Base-by-base conservation (phyloP, 2,113 vertebrate genomes). In the Phycodurus eques region DNA sequence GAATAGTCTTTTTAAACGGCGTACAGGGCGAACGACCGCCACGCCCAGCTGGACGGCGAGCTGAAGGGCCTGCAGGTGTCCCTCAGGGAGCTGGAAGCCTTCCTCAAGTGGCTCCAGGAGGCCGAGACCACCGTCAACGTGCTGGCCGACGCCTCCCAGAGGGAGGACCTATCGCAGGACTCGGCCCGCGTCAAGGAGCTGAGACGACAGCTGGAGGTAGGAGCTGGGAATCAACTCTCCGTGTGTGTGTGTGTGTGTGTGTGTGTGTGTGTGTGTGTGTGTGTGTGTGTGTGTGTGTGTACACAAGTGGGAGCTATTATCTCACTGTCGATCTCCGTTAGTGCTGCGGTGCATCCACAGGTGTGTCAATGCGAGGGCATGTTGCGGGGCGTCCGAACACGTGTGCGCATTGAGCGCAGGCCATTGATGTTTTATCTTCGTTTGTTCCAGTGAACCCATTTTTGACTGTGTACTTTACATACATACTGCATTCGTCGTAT, bases 51-150 rank as follows among this genome's bases (percentile, higher is more conserved):
- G 89, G 97, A 99, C 79, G 83, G 64, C 0, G 96, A 99, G 15
- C 85, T 97, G 76, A 96, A 92, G 87, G 85, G 78, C 0, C 87
- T 97, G 11, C 96, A 99, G 90, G 77, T 88, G 77, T 95, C 93
- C 46, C 93, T 95, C 63, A 89, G 90, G 81, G 95, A 99, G 83
- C 89, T 98, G 74, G 98, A 99, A 85, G 91, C 88, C 79, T 96
- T 98, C 77, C 90, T 97, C 6, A 96, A 96, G 83, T 99, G 98
- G 98, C 90, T 98, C 46, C 96, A 96, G 76, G 97, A 98, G 88
- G 95, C 96, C 0, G 97, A 99, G 88, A 94, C 95, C 0, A 96
- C 96, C 0, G 87, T 94, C 60, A 98, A 96, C 17, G 94, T 97
- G 69, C 91, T 99, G 67, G 92, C 92, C 0, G 95, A 97, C 39